Conservation (phyloP, 2,113 vertebrate genomes). For the Oplegnathus fasciatus region DNA sequence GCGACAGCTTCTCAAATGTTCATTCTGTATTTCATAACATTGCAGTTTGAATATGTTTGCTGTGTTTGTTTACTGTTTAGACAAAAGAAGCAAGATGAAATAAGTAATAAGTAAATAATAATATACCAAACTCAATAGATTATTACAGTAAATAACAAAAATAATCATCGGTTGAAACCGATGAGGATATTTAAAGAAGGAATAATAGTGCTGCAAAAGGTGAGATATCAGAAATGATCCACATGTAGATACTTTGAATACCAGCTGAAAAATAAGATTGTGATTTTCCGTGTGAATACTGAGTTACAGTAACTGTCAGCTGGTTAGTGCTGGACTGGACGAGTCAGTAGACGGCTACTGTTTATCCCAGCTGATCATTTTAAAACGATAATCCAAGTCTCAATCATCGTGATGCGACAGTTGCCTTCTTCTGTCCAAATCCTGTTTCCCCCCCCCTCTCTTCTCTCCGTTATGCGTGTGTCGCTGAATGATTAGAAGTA, state of each 20-base stretch:
- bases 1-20: neutral
- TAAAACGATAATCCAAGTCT: slow-evolving; percentile 54
- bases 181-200: neutral
- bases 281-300: neutral
- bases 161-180: neutral
- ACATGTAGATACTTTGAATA: neutral
- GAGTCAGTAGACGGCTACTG: neutral
- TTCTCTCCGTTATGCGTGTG: slow-evolving; percentile 20
- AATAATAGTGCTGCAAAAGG: neutral
- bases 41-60: neutral
- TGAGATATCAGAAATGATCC: neutral
- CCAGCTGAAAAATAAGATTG: neutral
- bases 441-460: neutral
- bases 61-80: neutral
- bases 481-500: slow-evolving; percentile 57
- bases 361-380: slow-evolving; percentile 46
- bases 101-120: neutral
- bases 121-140: neutral
- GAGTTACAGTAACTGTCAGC: neutral
- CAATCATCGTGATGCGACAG: slow-evolving; percentile 26
- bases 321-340: neutral
- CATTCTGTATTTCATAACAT: neutral
- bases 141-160: neutral
- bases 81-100: neutral
- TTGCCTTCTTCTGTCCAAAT: slow-evolving; percentile 51